Evolutionary conservation across 2,113 vertebrate species (phyloP).

Genomic region (Bubo scandiacus): DNA sequence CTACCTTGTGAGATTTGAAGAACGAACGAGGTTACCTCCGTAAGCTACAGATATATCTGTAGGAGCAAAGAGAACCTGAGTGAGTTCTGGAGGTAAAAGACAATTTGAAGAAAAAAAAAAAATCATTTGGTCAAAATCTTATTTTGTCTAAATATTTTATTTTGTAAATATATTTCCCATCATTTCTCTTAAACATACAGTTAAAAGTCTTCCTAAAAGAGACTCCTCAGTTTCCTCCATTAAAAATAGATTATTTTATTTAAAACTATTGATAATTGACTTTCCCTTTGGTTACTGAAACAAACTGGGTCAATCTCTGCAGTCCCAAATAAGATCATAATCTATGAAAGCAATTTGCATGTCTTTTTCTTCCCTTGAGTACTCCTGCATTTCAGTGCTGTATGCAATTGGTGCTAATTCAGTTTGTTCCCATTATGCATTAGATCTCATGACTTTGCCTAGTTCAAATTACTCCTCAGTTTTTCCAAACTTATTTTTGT

Average conservation of each 20-base stretch:
- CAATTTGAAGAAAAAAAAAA: neutral
- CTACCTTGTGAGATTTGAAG: neutral
- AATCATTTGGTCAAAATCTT: neutral
- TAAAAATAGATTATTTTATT: neutral
- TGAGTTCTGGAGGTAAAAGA: neutral
- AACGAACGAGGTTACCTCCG: neutral
- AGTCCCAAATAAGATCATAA: neutral
- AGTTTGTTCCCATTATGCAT: neutral
- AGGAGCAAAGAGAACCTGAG: neutral
- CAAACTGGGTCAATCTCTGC: neutral
- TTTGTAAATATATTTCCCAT: neutral
- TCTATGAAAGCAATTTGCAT: neutral
- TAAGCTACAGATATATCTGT: neutral
- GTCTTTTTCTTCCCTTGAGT: neutral
- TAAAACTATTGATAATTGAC: neutral
- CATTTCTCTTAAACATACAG: neutral
- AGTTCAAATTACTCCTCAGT: neutral
- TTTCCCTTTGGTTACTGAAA: neutral
- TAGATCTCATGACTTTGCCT: neutral
- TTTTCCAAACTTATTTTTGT: neutral
- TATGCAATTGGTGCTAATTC: constrained; percentile 7
- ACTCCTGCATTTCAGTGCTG: neutral
- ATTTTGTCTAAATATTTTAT: neutral
- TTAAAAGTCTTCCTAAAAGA: neutral
- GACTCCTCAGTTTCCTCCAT: neutral